Base-by-base conservation (phyloP, 2,888 invertebrate species). In the Incurvaria masculella region DNA sequence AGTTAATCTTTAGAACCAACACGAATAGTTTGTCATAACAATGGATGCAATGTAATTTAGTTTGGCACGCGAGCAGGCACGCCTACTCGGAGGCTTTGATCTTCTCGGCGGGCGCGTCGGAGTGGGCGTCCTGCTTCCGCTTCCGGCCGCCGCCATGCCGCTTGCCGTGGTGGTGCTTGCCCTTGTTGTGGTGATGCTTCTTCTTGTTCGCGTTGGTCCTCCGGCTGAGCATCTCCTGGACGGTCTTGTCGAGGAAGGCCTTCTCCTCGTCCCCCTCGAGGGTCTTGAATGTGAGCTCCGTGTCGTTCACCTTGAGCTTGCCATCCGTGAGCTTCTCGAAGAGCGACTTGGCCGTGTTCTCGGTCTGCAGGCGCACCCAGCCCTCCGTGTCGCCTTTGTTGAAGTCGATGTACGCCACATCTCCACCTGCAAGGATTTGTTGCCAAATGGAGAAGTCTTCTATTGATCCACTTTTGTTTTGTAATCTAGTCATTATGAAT, bases 331-430 rank as follows among this genome's bases (percentile, higher is more conserved):
- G 66, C 62, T 87, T 86, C 42, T 83, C 83, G 17, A 81, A 59
- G 46, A 89, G 65, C 47, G 82, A 80, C 52, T 83, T 81, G 0
- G 89, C 92, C 6, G 82, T 68, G 61, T 89, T 84, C 59, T 88
- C 88, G 51, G 84, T 84, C 2, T 81, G 67, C 46, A 92, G 79
- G 40, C 93, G 82, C 17, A 91, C 76, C 69, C 86, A 87, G 1
- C 89, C 94, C 57, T 86, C 82, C 4, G 80, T 69, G 54, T 91
- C 86, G 1, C 91, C 92, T 46, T 83, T 83, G 55, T 82, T 85
- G 63, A 84, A 92, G 61, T 91, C 90, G 52, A 94, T 81, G 63
- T 82, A 94, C 0, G 88, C 87, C 43, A 89, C 74, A 33, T 86
- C 82, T 2, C 73, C 68, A 42, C 79, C 80, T 61, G 63, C 55